Evolutionary conservation across 2,113 vertebrate genomes (phyloP).

Genomic region (Oncorhynchus masou): DNA sequence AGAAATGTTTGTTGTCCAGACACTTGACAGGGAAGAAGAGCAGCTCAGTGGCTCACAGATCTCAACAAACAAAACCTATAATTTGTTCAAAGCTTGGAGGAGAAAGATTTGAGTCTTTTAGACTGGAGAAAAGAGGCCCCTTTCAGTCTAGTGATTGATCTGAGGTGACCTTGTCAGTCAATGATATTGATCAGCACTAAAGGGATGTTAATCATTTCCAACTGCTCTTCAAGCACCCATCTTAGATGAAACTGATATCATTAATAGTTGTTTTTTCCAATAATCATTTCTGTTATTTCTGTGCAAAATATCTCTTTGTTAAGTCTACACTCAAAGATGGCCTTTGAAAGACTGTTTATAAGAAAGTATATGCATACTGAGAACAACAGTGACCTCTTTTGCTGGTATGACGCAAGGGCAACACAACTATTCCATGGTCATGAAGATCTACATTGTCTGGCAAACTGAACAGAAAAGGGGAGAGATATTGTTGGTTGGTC

Average conservation of each 20-base stretch:
- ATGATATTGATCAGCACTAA: constrained; percentile 59
- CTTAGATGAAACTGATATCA: constrained; percentile 37
- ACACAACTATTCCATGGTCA: neutral
- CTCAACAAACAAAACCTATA: constrained; percentile 37
- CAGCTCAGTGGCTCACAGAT: constrained; percentile 23
- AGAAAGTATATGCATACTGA: neutral
- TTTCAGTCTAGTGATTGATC: constrained; percentile 56
- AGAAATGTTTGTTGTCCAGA: neutral
- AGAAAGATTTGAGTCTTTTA: constrained; percentile 24
- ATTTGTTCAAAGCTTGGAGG: constrained; percentile 26
- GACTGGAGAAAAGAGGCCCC: constrained; percentile 23
- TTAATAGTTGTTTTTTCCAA: constrained; percentile 8
- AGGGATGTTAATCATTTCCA: constrained; percentile 52
- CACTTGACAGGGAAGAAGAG: constrained; percentile 6
- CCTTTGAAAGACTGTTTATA: neutral
- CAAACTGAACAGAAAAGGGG: neutral
- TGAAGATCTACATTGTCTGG: neutral
- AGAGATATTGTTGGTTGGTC: no score
- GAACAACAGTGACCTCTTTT: constrained; percentile 65
- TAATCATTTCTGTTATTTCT: neutral
- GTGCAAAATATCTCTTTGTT: neutral
- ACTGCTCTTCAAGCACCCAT: constrained; percentile 45
- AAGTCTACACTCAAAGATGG: neutral
- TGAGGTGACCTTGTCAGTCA: constrained; percentile 51
- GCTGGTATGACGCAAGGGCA: constrained; percentile 49